phyloP scores from a whole-genome alignment of 2,888 invertebrate species.

The Glyphotaelius pellucidus region DNA sequence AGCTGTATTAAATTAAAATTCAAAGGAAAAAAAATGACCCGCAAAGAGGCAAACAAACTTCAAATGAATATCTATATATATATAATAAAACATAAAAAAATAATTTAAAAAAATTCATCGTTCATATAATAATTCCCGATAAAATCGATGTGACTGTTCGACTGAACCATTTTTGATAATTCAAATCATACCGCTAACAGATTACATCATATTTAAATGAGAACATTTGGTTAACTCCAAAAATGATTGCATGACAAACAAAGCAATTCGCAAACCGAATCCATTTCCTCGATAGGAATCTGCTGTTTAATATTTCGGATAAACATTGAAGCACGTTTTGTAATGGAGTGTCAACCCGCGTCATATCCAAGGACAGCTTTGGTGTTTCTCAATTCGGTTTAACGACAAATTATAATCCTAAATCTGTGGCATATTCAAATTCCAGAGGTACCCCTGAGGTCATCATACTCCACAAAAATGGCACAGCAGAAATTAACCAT shows the following conservation, averaged over 20 bases:
- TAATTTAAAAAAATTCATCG: not conserved
- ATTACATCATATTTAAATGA: not conserved
- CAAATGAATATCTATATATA: no score
- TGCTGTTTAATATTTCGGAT: slow-evolving; percentile 9
- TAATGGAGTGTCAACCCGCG: slow-evolving; percentile 13
- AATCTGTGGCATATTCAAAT: not conserved
- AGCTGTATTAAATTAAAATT: not conserved
- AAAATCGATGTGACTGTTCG: not conserved
- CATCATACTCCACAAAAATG: not conserved
- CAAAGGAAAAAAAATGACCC: no score
- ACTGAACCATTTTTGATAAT: not conserved
- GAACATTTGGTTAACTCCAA: not conserved
- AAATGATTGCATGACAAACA: not conserved
- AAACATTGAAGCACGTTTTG: slow-evolving; percentile 24
- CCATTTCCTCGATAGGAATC: not conserved
- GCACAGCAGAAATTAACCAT: not conserved
- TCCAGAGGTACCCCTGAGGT: no score
- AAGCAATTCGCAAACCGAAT: not conserved
- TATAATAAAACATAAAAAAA: no score
- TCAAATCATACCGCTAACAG: not conserved
- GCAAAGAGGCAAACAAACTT: no score
- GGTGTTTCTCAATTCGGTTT: slow-evolving; percentile 5
- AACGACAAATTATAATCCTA: not conserved
- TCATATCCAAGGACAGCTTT: not conserved
- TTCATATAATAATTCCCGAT: not conserved